Conservation (phyloP, 2,888 invertebrate species). For the Spilosoma lubricipeda region DNA sequence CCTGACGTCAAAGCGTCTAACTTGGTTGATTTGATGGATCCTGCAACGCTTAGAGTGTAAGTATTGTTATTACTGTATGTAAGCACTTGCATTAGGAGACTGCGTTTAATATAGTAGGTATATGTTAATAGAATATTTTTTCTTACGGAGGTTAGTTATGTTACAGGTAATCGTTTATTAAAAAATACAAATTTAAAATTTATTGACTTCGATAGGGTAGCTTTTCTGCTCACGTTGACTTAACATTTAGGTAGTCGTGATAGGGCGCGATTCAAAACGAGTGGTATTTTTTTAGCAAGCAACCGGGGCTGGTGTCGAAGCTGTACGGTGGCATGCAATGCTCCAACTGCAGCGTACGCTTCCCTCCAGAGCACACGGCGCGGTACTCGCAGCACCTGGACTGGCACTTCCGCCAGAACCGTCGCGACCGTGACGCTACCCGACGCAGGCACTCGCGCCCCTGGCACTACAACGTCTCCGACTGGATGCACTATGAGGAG, state of each 20-base stretch:
- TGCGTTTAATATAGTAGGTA: background rate
- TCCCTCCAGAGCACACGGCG: slow-evolving; percentile 95
- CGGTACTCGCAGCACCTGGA: slow-evolving; percentile 98
- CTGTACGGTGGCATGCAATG: slow-evolving; percentile 98
- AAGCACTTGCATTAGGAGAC: too few relatives aligned
- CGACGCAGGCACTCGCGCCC: slow-evolving; percentile 93
- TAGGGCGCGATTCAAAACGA: background rate
- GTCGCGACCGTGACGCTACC: slow-evolving; percentile 94
- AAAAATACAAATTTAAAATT: too few relatives aligned
- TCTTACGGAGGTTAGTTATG: too few relatives aligned
- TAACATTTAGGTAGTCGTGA: background rate
- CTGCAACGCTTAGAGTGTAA: too few relatives aligned
- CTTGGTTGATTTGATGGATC: too few relatives aligned
- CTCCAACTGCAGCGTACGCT: slow-evolving; percentile 97
- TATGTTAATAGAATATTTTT: too few relatives aligned
- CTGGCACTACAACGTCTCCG: slow-evolving; percentile 96
- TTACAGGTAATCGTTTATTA: too few relatives aligned
- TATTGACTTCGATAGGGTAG: too few relatives aligned
- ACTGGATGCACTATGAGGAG: slow-evolving; percentile 98
- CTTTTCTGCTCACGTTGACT: too few relatives aligned
- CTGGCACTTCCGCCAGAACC: slow-evolving; percentile 99
- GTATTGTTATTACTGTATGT: too few relatives aligned
- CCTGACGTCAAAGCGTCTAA: too few relatives aligned
- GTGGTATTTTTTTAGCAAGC: slow-evolving; percentile 83
- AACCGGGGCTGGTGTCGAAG: slow-evolving; percentile 89